Conservation (phyloP, 2,797 vertebrate species). For the Oreochromis mossambicus region DNA sequence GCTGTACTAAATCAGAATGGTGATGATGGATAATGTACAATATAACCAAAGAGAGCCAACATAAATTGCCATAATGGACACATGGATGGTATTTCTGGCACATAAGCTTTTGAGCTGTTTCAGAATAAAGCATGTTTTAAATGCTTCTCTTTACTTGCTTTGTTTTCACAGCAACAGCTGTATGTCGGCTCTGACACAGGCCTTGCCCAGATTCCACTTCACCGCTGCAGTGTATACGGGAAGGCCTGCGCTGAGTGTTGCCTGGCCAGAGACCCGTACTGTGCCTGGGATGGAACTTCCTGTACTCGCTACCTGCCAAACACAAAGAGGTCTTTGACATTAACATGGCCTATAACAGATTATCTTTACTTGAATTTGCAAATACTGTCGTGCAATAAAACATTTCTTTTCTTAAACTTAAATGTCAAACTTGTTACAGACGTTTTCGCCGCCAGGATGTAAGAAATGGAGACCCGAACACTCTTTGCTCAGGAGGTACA, state of each 20-base stretch:
- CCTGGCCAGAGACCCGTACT: conserved; percentile 91
- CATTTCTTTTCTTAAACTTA: background rate
- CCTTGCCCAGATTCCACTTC: conserved; percentile 86
- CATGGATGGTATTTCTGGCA: background rate
- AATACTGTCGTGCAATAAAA: background rate
- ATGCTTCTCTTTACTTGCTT: background rate
- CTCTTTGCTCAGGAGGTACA: conserved; percentile 90
- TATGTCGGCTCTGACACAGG: conserved; percentile 84
- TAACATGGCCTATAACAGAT: background rate
- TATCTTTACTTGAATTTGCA: background rate
- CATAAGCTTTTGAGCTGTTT: background rate
- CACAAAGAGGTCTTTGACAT: conserved; percentile 81
- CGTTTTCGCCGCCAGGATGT: conserved; percentile 93
- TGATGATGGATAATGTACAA: background rate
- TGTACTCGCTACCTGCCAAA: conserved; percentile 92
- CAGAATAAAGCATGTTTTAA: background rate
- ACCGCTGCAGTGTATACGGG: conserved; percentile 88
- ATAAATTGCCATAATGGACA: background rate
- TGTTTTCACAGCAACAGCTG: conserved; percentile 87
- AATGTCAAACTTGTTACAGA: conserved; percentile 61
- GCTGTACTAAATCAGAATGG: background rate
- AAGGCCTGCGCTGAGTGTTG: conserved; percentile 93
- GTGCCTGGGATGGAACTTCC: conserved; percentile 88
- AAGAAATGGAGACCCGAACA: conserved; percentile 91
- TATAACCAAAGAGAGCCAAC: background rate